These are phyloP conservation scores for Volucella bombylans DNA, from an alignment of 2,888 invertebrate species.

Conservation along the genomic window DNA sequence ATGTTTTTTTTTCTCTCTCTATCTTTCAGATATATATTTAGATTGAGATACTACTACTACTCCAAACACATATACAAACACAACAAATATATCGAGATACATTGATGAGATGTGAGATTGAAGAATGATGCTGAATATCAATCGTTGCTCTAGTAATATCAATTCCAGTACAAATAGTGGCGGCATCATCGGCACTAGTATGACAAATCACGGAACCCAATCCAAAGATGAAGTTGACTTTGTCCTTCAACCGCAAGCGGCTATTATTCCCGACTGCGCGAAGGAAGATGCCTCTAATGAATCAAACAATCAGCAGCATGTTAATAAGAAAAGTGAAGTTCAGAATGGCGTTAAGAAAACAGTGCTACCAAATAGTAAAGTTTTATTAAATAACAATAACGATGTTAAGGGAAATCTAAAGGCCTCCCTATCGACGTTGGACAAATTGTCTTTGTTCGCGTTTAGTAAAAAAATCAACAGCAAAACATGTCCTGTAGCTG, in stretches of 20 bases:
- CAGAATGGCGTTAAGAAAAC: slow-evolving; percentile 55
- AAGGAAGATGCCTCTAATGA: slow-evolving; percentile 23
- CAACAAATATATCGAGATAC: slow-evolving; percentile 3
- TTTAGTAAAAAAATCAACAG: slow-evolving; percentile 75
- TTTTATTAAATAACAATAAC: slow-evolving; percentile 35
- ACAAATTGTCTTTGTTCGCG: slow-evolving; percentile 76
- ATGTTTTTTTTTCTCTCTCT: slow-evolving; percentile 32
- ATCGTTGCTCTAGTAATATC: slow-evolving; percentile 57
- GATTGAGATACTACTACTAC: no score
- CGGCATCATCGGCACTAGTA: slow-evolving; percentile 58
- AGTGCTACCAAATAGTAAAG: slow-evolving; percentile 56
- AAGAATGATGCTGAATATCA: slow-evolving; percentile 66
- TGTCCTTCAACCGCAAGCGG: slow-evolving; percentile 70
- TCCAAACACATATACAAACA: neutral
- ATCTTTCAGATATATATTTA: slow-evolving; percentile 45
- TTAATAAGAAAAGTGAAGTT: slow-evolving; percentile 52
- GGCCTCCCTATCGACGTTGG: slow-evolving; percentile 70
- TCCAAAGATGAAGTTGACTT: slow-evolving; percentile 81
- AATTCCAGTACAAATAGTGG: slow-evolving; percentile 59
- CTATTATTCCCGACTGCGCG: slow-evolving; percentile 18
- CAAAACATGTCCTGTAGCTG: slow-evolving; percentile 62
- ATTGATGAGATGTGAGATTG: slow-evolving; percentile 58
- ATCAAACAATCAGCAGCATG: neutral
- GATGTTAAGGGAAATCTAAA: slow-evolving; percentile 66
- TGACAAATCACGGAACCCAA: slow-evolving; percentile 67